Conservation (phyloP, 1,140 invertebrate species). For the Zaprionus lachaisei region DNA sequence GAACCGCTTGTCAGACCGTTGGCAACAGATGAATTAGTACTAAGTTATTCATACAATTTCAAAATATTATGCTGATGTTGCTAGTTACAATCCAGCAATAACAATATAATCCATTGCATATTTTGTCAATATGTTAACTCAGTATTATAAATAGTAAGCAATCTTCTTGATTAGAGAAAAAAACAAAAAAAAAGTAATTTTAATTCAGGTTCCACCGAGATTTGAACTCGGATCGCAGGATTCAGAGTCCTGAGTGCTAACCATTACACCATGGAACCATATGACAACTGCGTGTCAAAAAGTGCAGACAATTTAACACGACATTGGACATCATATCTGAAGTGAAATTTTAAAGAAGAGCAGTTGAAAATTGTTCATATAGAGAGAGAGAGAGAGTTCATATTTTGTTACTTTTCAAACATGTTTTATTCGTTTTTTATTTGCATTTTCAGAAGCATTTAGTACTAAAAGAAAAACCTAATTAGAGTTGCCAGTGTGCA, state of each 20-base stretch:
- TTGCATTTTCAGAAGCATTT: slow-evolving; percentile 64
- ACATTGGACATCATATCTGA: not conserved
- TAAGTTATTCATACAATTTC: not conserved
- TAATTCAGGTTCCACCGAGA: slow-evolving; percentile 90
- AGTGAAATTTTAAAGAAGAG: not conserved
- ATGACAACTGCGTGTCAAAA: not conserved
- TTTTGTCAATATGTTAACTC: not conserved
- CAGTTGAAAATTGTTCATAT: not conserved
- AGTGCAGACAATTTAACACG: slow-evolving; percentile 4
- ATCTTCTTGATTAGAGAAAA: not conserved
- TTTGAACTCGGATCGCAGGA: slow-evolving; percentile 95
- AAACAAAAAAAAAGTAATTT: slow-evolving; percentile 10
- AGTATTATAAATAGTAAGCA: not conserved
- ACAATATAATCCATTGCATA: not conserved
- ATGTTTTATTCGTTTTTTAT: slow-evolving; percentile 57
- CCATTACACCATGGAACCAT: slow-evolving; percentile 92
- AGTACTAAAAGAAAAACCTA: slow-evolving; percentile 51
- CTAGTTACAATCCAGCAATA: not conserved
- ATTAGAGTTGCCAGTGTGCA: slow-evolving; percentile 67
- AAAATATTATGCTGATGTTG: not conserved
- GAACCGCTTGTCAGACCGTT: too few species aligned
- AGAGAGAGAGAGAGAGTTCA: not conserved
- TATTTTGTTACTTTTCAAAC: slow-evolving; percentile 29
- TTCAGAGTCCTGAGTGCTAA: slow-evolving; percentile 96
- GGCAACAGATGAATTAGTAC: not conserved